Base-by-base conservation (phyloP, 2,797 vertebrate genomes). In the Scleropages formosus region DNA sequence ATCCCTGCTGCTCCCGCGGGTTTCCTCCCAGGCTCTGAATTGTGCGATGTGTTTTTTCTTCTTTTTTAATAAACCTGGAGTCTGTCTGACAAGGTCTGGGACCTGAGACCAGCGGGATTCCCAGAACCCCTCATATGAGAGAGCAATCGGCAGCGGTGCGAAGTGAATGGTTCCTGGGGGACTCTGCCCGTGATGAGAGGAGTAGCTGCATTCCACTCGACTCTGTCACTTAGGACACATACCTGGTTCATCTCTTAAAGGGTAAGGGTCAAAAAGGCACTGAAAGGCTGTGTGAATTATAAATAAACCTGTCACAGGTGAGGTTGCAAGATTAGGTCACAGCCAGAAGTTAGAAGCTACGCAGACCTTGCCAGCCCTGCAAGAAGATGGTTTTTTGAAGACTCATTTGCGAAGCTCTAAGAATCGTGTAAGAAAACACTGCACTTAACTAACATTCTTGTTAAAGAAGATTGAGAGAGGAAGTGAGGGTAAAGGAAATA, bases 401-500 rank as follows among this genome's bases (percentile, higher is more conserved):
- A 63, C 76, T 76, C 83, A 88, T 83, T 81, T 87, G 88, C 84
- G 82, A 84, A 81, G 56, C 73, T 85, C 84, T 78, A 86, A 89
- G 86, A 87, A 84, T 39, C 13, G 53, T n/a, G 68, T 46, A 58
- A 71, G 24, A 58, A 56, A 61, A 75, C 46, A 11, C 11, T 8
- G n/a, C 16, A n/a, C 9, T 56, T n/a, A 58, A 56, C 66, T 8
- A 69, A 58, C 27, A 46, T 3, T 78, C 87, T 91, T 86, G 85
- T 89, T 90, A 88, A 51, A 4, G 0, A n/a, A 15, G 82, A 85
- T 87, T 76, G 86, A 87, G 86, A 87, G 84, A 80, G 81, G 85
- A 27, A 75, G 82, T 85, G 84, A 80, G 84, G 85, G 84, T 84
- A 79, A 83, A 83, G 83, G 84, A 84, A 86, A 89, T 91, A 89